Percentiles rank a stretch among this genome's conserved stretches.
These are phyloP conservation scores for Halcyon badia DNA, from an alignment of 2,797 vertebrate species.

Conservation along the genomic window DNA sequence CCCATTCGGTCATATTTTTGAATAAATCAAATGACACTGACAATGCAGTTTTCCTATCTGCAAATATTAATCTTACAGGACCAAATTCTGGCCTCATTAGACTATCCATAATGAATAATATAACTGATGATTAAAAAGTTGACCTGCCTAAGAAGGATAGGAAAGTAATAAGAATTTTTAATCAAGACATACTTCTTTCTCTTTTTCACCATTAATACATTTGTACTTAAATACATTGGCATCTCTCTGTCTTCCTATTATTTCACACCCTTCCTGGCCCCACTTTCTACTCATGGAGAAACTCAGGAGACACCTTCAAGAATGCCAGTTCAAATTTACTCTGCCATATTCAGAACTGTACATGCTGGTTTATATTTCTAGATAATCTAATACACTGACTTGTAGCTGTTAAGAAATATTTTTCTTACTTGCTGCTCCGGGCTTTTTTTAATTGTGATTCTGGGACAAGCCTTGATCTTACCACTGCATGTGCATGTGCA, in stretches of 20 bases:
- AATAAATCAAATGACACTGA: conserved; percentile 70
- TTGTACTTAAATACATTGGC: not conserved
- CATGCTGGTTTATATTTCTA: not conserved
- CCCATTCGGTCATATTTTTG: conserved; percentile 51
- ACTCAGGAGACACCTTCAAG: not conserved
- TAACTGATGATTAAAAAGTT: conserved; percentile 45
- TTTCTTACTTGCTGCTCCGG: not conserved
- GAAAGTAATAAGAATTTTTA: conserved; percentile 34
- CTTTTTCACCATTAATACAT: not conserved
- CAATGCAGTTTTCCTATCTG: conserved; percentile 65
- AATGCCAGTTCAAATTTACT: not conserved
- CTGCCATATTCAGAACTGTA: not conserved
- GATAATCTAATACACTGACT: not conserved
- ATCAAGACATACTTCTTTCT: not conserved
- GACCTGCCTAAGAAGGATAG: conserved; percentile 27
- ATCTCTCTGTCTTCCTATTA: not conserved
- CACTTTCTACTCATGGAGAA: not conserved
- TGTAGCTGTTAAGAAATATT: not conserved
- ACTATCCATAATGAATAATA: conserved; percentile 51
- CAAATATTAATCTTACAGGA: conserved; percentile 56
- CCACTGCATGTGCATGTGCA: not conserved
- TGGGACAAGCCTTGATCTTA: not conserved
- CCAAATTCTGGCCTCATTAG: conserved; percentile 66
- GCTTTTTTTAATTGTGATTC: accelerated
- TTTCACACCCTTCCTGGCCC: not conserved